phyloP scores from a whole-genome alignment of 2,888 invertebrate species.

The Macaria notata region DNA sequence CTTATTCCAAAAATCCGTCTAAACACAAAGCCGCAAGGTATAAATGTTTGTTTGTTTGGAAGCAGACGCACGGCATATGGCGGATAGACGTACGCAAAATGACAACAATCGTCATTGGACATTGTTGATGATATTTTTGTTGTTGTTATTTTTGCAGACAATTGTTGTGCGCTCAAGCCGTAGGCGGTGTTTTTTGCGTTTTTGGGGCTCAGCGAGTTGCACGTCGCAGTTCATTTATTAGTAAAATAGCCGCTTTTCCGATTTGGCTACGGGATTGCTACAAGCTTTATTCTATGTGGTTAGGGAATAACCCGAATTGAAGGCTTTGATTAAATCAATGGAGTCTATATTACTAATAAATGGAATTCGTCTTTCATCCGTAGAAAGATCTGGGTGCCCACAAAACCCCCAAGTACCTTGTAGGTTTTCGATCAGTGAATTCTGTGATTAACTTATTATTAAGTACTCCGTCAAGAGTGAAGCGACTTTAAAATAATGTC shows the following conservation, averaged over 20 bases:
- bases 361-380: no score
- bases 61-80: slow-evolving; percentile 74
- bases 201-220: slow-evolving; percentile 43
- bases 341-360: no score
- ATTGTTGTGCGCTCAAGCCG: slow-evolving; percentile 58
- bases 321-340: no score
- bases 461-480: no score
- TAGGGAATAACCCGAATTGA: no score
- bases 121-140: slow-evolving; percentile 51
- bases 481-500: no score
- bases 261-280: no score
- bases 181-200: slow-evolving; percentile 46
- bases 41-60: slow-evolving; percentile 52
- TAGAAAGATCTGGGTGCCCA: no score
- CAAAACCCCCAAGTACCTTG: no score
- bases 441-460: no score
- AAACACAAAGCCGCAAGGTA: slow-evolving; percentile 41
- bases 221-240: slow-evolving; percentile 46
- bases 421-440: no score
- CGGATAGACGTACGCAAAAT: slow-evolving; percentile 69
- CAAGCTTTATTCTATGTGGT: no score
- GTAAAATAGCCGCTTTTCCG: slow-evolving; percentile 31
- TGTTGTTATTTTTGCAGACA: slow-evolving; percentile 19
- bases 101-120: slow-evolving; percentile 63
- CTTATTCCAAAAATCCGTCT: background rate